Conservation (phyloP, 1,140 invertebrate species). For the Apis dorsata region DNA sequence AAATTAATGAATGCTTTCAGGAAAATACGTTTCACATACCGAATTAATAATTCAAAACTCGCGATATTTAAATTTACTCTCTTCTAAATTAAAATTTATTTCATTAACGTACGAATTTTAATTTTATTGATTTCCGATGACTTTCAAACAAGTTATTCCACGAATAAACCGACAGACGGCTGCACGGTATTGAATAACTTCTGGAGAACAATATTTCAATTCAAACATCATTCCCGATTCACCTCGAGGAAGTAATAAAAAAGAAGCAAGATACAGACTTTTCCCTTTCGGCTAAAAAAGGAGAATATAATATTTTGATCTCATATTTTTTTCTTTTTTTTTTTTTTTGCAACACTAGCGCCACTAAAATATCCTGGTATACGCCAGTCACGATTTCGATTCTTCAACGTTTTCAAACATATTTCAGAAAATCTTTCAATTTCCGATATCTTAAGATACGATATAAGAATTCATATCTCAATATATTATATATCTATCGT, state of each 20-base stretch:
- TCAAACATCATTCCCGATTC: conserved; percentile 24
- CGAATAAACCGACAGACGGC: neutral
- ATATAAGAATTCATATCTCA: neutral
- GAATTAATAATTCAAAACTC: neutral
- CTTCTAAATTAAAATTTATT: neutral
- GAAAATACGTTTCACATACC: neutral
- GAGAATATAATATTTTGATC: neutral
- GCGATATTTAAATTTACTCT: neutral
- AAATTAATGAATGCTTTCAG: neutral
- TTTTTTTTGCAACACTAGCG: neutral
- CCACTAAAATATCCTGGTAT: neutral
- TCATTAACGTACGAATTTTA: neutral
- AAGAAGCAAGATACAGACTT: neutral
- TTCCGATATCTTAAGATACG: neutral
- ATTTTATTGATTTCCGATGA: neutral
- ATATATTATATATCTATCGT: neutral
- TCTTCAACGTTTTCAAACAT: neutral
- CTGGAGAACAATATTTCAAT: conserved; percentile 19
- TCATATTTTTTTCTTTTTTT: neutral
- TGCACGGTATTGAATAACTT: conserved; percentile 24
- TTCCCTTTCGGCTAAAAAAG: neutral
- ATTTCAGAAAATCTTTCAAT: neutral
- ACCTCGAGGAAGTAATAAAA: conserved; percentile 20
- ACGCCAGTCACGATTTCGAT: neutral
- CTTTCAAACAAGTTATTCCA: conserved; percentile 6